Evolutionary conservation across 2,113 vertebrate species (phyloP), one percentile per base, ranked within the genome.

Genomic region (Lasiurus borealis): DNA sequence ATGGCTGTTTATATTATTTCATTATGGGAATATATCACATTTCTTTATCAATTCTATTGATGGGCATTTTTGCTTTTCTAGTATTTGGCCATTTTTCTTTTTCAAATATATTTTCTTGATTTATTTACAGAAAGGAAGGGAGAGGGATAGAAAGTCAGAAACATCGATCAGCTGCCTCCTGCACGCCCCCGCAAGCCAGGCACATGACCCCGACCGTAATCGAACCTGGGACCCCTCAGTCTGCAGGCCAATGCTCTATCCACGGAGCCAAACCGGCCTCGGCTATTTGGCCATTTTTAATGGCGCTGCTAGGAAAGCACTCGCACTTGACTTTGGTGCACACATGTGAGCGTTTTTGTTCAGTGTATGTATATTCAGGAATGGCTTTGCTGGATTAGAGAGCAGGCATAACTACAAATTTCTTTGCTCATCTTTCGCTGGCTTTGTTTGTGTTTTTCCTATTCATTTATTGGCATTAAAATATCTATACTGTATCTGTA

Each of bases 401-500:
- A 77, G 36, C 13, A 48, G 78, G 44, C 52, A 16, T 48, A 14
- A 80, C 16, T 27, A 54, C 31, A 85, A 5, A 44, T 29, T 93
- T 25, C 34, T 91, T 89, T 69, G 78, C 21, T 89, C 9, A 19
- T 86, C 44, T 87, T 89, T 90, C 40, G 7, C 27, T 85, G 29
- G 18, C 12, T 83, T 75, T 85, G 44, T 80, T 82, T 85, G 44
- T 84, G 18, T 84, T 88, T 96, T 95, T 91, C 40, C 40, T 77
- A 16, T 29, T 68, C 29, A 73, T 86, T 54, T 69, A n/a, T 75
- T 50, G 16, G 15, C 18, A 71, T 80, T 71, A 18, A 83, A 90
- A 92, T 9, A 64, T 21, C 59, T 11, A 59, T 14, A 1, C 59
- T 11, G 52, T 14, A 1, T 54, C 48, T 78, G 16, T 52, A 66